Percentiles rank a stretch among this genome's conserved stretches.
Evolutionary conservation across 2,888 invertebrate species (phyloP).

Genomic region (Calliphora vomitoria): DNA sequence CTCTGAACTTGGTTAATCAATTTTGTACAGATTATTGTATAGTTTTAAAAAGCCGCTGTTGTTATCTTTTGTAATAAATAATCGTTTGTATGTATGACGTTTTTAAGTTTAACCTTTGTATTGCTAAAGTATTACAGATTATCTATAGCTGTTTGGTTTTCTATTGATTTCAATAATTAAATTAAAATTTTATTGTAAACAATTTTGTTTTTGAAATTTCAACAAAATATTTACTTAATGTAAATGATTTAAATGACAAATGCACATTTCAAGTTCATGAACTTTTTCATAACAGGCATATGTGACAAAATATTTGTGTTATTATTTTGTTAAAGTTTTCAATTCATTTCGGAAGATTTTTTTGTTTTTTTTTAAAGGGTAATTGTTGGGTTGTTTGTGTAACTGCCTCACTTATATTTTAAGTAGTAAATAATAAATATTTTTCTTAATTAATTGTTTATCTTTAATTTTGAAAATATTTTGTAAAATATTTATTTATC

Average conservation of each 20-base stretch:
- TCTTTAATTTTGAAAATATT: background rate
- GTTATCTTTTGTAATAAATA: too few species aligned
- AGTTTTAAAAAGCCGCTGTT: background rate
- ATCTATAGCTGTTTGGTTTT: background rate
- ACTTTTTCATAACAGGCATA: background rate
- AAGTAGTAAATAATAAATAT: slow-evolving; percentile 13
- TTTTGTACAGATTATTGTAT: background rate
- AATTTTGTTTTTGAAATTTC: background rate
- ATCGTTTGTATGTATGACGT: too few species aligned
- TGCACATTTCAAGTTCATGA: slow-evolving; percentile 17
- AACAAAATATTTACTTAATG: slow-evolving; percentile 13
- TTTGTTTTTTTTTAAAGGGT: background rate
- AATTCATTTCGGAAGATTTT: too few species aligned
- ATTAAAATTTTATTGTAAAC: slow-evolving; percentile 15
- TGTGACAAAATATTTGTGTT: too few species aligned
- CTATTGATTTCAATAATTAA: slow-evolving; percentile 2
- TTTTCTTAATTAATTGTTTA: background rate
- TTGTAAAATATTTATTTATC: background rate
- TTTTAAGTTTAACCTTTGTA: too few species aligned
- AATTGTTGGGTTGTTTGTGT: background rate
- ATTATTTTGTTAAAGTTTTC: too few species aligned
- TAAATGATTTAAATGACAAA: slow-evolving; percentile 12
- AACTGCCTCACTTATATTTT: background rate
- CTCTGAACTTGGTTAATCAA: background rate
- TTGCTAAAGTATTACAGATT: too few species aligned